These are phyloP conservation scores for Entomyzon cyanotis DNA, from an alignment of 2,113 vertebrate genomes.

Conservation along the genomic window DNA sequence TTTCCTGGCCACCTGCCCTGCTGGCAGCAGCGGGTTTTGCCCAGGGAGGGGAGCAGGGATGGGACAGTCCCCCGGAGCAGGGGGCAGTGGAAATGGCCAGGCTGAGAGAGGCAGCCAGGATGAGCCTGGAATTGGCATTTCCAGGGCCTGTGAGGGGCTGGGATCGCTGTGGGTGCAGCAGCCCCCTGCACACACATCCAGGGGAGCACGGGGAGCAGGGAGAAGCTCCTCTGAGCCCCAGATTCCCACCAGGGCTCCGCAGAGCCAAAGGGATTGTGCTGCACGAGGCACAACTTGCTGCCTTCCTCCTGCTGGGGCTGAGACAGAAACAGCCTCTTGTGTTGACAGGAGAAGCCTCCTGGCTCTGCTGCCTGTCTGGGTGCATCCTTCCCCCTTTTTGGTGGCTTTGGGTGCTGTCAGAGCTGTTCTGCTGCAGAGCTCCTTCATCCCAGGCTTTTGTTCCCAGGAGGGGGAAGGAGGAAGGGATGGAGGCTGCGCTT, in stretches of 20 bases:
- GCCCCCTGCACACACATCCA: neutral
- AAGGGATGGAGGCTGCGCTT: neutral
- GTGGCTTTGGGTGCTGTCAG: neutral
- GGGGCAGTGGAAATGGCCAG: accelerated
- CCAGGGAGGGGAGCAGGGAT: neutral
- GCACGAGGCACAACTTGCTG: neutral
- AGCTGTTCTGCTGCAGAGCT: neutral
- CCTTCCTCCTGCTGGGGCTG: neutral
- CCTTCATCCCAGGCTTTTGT: neutral
- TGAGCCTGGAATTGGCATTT: neutral
- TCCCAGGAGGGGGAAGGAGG: neutral
- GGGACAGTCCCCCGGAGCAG: neutral
- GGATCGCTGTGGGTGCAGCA: neutral
- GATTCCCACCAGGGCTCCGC: accelerated
- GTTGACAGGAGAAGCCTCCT: slow-evolving; percentile 11
- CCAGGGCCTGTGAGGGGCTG: neutral
- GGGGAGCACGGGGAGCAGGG: accelerated
- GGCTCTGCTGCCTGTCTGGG: neutral
- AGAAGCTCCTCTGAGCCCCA: neutral
- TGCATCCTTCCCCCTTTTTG: neutral
- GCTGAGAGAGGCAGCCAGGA: neutral
- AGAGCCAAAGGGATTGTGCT: neutral
- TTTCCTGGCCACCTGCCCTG: neutral
- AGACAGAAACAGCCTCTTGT: neutral
- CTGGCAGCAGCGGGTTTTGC: neutral